These are phyloP conservation scores for Thamnophis elegans DNA, from an alignment of 2,797 vertebrate genomes.

Conservation along the genomic window DNA sequence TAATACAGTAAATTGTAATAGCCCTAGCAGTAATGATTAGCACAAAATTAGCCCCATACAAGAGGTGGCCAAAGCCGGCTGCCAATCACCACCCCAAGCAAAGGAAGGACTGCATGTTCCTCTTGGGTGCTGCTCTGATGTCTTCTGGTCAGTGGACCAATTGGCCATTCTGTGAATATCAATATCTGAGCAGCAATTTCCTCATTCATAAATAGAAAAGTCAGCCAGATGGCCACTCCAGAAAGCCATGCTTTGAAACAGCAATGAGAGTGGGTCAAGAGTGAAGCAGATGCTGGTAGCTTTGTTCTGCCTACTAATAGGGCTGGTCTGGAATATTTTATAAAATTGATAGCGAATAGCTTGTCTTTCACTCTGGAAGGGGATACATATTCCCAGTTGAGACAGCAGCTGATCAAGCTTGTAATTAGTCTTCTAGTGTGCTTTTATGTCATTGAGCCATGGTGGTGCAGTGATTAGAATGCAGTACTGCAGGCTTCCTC, in stretches of 20 bases:
- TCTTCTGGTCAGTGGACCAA: neutral
- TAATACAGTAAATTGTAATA: neutral
- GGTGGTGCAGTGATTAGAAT: no score
- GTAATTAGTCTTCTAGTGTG: neutral
- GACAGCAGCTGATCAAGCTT: neutral
- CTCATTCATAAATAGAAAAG: neutral
- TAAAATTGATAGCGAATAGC: neutral
- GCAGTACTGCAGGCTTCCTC: no score
- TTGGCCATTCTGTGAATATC: neutral
- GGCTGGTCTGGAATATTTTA: neutral
- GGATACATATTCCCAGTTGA: neutral
- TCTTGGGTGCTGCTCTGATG: neutral
- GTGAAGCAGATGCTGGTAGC: neutral
- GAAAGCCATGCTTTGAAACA: neutral
- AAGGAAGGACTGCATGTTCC: neutral
- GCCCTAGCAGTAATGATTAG: neutral
- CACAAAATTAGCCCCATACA: neutral
- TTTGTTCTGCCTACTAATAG: neutral
- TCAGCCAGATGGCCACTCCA: neutral
- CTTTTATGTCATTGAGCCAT: neutral
- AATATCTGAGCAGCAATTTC: neutral
- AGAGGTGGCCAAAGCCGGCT: neutral
- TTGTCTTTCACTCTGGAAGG: neutral
- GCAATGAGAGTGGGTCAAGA: neutral
- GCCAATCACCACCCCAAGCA: neutral